Evolutionary conservation across 2,888 invertebrate genomes (phyloP), one percentile per base, ranked within the genome.

Genomic region (Anthrax anthrax): DNA sequence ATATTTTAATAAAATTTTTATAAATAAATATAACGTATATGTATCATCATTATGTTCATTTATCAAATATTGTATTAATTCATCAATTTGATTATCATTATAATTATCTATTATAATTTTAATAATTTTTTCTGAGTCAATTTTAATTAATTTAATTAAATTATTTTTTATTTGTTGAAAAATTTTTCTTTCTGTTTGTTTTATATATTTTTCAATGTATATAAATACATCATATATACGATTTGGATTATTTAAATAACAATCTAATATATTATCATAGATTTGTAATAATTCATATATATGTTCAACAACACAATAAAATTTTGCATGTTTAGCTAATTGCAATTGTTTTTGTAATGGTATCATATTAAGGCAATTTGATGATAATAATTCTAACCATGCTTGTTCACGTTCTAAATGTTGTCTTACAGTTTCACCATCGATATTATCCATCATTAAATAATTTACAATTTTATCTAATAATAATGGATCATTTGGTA

Each of bases 381-480:
- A 72, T n/a, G 73, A 69, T 29, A 86, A 65, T 29, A 86, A 65
- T 58, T 84, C 83, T 42, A 84, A 65, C 66, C 84, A 72, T 2
- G 83, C 80, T 58, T 81, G 81, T 60, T 87, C 83, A 36, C 83
- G 69, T 61, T 85, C 84, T 49, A 77, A 76, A 52, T 74, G 75
- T 56, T 75, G 72, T 2, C 75, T 64, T 1, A 57, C 47, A 32
- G 59, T 62, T 54, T 68, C 69, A 37, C 64, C 61, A 23, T 60
- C 57, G 18, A 68, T 61, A 58, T 59, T 46, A 47, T 66, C 64
- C 59, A 73, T 74, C 5, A 61, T 59, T 47, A 80, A 70, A 65
- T 78, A 75, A 54, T 77, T 76, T 52, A 83, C 73, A 1, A 76
- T 71, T 32, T 66, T 69, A 52, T 79, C 75, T 58, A 84, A 70